phyloP scores from a whole-genome alignment of 1,140 invertebrate genomes.

The Drosophila virilis region DNA sequence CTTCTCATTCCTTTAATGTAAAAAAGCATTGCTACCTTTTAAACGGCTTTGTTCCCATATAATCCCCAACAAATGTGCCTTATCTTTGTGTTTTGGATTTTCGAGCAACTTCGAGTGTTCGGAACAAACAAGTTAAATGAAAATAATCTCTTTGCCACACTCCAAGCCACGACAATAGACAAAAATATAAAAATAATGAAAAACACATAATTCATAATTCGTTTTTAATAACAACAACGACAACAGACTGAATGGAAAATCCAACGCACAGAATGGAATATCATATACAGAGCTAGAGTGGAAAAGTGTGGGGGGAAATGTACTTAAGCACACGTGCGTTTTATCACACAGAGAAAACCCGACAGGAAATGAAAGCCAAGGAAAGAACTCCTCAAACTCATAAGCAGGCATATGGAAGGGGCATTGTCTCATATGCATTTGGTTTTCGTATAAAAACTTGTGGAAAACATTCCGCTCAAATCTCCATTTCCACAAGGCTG shows the following conservation, averaged over 20 bases:
- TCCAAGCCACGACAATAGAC: conserved; percentile 48
- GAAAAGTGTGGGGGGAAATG: not conserved
- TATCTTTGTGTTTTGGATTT: conserved; percentile 64
- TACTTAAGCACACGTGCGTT: conserved; percentile 33
- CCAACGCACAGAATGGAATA: conserved; percentile 12
- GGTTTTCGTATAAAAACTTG: conserved; percentile 26
- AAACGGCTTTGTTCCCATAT: conserved; percentile 34
- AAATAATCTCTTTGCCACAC: conserved; percentile 54
- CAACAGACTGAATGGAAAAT: conserved; percentile 22
- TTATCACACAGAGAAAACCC: conserved; percentile 33
- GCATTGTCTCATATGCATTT: conserved; percentile 24
- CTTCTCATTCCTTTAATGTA: conserved; percentile 21
- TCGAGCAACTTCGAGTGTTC: conserved; percentile 33
- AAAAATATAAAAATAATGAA: conserved; percentile 55
- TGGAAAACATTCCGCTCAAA: conserved; percentile 15
- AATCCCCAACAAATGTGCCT: conserved; percentile 72
- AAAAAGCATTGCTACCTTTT: conserved; percentile 30
- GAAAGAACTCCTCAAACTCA: conserved; percentile 15
- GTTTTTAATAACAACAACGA: conserved; percentile 78
- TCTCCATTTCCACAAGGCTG: conserved; percentile 15
- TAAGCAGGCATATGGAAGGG: not conserved
- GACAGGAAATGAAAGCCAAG: conserved; percentile 27
- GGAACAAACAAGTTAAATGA: conserved; percentile 33
- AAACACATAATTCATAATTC: conserved; percentile 80
- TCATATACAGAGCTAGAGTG: not conserved